Base-by-base conservation (phyloP, 2,888 invertebrate genomes). In the Xestia c-nigrum region DNA sequence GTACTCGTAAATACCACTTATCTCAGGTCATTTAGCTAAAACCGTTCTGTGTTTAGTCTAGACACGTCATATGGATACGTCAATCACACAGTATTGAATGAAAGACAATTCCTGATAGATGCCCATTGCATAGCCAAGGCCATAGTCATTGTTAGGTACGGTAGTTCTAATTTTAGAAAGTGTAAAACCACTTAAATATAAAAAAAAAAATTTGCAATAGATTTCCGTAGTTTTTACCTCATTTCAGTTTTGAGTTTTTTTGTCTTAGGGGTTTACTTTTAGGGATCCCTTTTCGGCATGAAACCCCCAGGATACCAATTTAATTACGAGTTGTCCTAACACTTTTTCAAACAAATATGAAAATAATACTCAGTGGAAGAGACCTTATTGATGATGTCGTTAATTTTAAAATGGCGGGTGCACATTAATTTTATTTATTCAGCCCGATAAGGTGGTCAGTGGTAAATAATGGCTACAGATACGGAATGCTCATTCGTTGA, bases 371-470 rank as follows among this genome's bases (percentile, higher is more conserved):
- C 66, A 52, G 57, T 76, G 47, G 66, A 83, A 72, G 55, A 68
- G 40, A 69, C 57, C 47, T 47, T 66, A 83, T 77, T 81, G 73
- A 69, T 72, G 74, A 61, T 24, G 61, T 74, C 70, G 72, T 76
- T 74, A 66, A 81, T 78, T 78, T 85, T 63, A 78, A 78, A 80
- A 73, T 67, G 66, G 66, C 70, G 65, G 31, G 40, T 43, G 63
- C 57, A 65, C 84, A 85, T 85, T 84, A 74, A 77, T 78, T 79
- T 82, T 84, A 84, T 87, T 87, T 84, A 87, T 87, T 76, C 55
- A 61, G 3, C 0, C 64, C 57, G 87, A 87, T 87, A 87, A 78
- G 81, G 75, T 57, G 71, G 52, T 43, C 67, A 40, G 24, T 59
- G 19, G 57, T 81, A 72, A 87, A 78, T 84, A 81, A 86, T 81